phyloP scores from a whole-genome alignment of 1,140 invertebrate genomes.

The Atta texana region DNA sequence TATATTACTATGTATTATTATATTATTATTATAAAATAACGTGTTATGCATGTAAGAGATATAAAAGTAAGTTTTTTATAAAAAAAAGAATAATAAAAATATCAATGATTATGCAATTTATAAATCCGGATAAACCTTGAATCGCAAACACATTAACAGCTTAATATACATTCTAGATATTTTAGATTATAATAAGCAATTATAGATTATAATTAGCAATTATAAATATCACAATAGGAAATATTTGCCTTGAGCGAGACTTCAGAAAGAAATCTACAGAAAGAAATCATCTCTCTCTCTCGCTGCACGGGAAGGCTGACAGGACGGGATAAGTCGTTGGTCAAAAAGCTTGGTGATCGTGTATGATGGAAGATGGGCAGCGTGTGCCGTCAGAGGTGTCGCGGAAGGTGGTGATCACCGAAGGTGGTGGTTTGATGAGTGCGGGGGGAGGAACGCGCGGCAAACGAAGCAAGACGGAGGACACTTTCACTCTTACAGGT shows the following conservation, averaged over 20 bases:
- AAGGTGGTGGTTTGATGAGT: constrained; percentile 66
- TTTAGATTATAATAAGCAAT: background rate
- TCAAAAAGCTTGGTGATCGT: constrained; percentile 12
- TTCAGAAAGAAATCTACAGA: constrained; percentile 32
- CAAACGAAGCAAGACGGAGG: constrained; percentile 72
- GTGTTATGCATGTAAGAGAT: background rate
- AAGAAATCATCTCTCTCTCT: constrained; percentile 21
- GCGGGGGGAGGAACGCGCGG: constrained; percentile 69
- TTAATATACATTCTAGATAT: background rate
- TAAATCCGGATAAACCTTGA: constrained; percentile 4
- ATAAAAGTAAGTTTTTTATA: background rate
- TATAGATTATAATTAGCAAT: background rate
- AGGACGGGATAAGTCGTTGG: background rate
- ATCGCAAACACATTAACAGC: background rate
- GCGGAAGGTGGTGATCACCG: constrained; percentile 59
- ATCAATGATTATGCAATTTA: background rate
- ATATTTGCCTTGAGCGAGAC: constrained; percentile 20
- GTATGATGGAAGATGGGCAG: constrained; percentile 23
- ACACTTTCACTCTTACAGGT: constrained; percentile 86
- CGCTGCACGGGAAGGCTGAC: background rate
- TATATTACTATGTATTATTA: background rate
- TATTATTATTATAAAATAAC: background rate
- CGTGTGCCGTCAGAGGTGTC: constrained; percentile 21
- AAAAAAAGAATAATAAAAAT: background rate
- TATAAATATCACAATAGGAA: constrained; percentile 22